Evolutionary conservation across 2,888 invertebrate genomes (phyloP).

Genomic region (Cremastinae sp.): DNA sequence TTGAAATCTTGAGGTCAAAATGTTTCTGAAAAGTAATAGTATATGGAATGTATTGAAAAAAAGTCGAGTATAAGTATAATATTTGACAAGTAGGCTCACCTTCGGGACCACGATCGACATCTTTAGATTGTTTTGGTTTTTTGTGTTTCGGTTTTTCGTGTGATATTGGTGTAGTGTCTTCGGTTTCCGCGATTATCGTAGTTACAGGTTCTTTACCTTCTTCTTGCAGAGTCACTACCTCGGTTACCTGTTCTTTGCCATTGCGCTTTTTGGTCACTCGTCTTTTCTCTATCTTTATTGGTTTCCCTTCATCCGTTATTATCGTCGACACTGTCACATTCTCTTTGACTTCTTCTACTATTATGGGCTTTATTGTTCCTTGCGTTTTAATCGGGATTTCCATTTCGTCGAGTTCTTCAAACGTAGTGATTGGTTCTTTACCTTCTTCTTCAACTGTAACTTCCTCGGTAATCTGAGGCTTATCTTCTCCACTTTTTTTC

Average conservation of each 20-base stretch:
- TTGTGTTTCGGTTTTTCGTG: constrained; percentile 74
- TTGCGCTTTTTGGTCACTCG: constrained; percentile 75
- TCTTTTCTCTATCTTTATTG: constrained; percentile 71
- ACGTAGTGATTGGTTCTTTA: constrained; percentile 71
- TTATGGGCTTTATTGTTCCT: constrained; percentile 44
- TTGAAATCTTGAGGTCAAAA: too few relatives aligned
- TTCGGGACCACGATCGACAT: constrained; percentile 68
- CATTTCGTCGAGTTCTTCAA: constrained; percentile 71
- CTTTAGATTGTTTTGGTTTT: constrained; percentile 71
- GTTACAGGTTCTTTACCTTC: constrained; percentile 80
- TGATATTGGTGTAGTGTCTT: constrained; percentile 73
- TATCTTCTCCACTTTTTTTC: constrained; percentile 74
- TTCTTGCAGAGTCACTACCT: constrained; percentile 79
- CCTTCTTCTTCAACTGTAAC: constrained; percentile 73
- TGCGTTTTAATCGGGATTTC: constrained; percentile 63
- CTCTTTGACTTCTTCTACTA: constrained; percentile 66
- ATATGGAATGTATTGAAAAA: constrained; percentile 53
- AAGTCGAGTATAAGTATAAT: constrained; percentile 57
- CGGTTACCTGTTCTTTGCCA: constrained; percentile 80
- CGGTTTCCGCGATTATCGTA: constrained; percentile 70
- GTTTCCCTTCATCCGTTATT: constrained; percentile 77
- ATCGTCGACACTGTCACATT: constrained; percentile 77
- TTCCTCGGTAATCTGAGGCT: constrained; percentile 78
- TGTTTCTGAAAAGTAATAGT: constrained; percentile 44
- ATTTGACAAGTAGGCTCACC: constrained; percentile 72